Evolutionary conservation across 1,140 invertebrate species (phyloP).

Genomic region (Danaus plexippus): DNA sequence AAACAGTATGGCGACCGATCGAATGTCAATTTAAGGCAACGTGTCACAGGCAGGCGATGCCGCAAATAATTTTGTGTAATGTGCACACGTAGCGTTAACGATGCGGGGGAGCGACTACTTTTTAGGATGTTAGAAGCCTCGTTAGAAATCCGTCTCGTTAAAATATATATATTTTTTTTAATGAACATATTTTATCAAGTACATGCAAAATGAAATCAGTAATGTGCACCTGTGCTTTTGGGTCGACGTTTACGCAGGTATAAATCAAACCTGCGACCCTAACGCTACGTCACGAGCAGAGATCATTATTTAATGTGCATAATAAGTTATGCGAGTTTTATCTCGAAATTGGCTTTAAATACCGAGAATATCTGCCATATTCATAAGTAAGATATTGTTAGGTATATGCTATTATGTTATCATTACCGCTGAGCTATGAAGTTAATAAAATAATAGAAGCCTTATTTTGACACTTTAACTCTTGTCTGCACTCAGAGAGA

Average conservation of each 20-base stretch:
- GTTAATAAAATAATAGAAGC: no score
- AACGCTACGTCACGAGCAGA: conserved; percentile 28
- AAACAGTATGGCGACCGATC: conserved; percentile 48
- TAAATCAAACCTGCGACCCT: conserved; percentile 33
- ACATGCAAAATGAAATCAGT: conserved; percentile 18
- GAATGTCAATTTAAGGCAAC: conserved; percentile 49
- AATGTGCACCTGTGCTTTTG: conserved; percentile 31
- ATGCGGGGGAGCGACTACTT: conserved; percentile 13
- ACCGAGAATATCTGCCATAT: not conserved
- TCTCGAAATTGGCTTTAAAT: conserved; percentile 16
- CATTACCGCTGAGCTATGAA: no score
- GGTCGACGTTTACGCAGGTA: conserved; percentile 18
- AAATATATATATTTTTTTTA: no score
- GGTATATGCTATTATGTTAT: no score
- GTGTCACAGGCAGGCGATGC: conserved; percentile 10
- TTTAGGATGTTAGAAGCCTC: not conserved
- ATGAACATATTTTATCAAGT: no score
- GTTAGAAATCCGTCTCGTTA: no score
- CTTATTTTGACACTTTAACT: not conserved
- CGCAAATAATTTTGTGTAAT: conserved; percentile 38
- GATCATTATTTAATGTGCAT: conserved; percentile 24
- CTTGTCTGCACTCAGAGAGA: conserved; percentile 30
- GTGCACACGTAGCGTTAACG: conserved; percentile 56
- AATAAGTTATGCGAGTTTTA: conserved; percentile 21
- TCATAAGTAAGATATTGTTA: no score